These are phyloP conservation scores for Sylvilagus floridanus DNA, from an alignment of 2,797 vertebrate genomes.

Conservation along the genomic window DNA sequence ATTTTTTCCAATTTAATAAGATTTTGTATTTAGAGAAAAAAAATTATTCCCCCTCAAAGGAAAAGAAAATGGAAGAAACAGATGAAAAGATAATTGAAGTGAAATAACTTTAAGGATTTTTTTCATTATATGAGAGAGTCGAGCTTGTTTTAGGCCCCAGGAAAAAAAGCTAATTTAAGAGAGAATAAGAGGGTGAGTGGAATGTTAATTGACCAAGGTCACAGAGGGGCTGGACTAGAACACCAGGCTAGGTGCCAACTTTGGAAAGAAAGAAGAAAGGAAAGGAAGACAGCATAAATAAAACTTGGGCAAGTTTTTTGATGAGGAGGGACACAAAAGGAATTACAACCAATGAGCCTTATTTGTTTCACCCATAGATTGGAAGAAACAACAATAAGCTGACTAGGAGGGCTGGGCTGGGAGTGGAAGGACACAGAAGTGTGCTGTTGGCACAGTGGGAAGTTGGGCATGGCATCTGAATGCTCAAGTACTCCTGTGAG, in stretches of 20 bases:
- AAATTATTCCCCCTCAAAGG: neutral
- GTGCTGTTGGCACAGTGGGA: neutral
- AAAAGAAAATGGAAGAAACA: conserved; percentile 7
- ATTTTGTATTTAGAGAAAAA: neutral
- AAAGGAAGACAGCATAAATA: neutral
- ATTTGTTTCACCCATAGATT: neutral
- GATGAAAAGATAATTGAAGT: neutral
- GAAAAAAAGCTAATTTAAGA: neutral
- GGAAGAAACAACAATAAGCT: neutral
- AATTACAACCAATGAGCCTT: neutral
- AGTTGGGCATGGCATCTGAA: neutral
- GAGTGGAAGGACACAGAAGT: neutral
- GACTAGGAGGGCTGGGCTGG: neutral
- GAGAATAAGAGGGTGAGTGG: neutral
- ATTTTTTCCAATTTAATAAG: conserved; percentile 36
- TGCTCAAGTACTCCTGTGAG: neutral
- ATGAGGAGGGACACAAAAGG: neutral
- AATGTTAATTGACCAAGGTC: neutral
- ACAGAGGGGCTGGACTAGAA: neutral
- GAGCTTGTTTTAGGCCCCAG: conserved; percentile 23
- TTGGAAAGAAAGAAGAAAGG: neutral
- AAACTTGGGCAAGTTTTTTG: neutral
- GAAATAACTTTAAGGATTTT: conserved; percentile 2
- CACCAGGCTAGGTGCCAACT: neutral
- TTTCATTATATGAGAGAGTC: neutral